Evolutionary conservation across 1,140 invertebrate genomes (phyloP).

Genomic region (Pseudomyrmex pallidus): DNA sequence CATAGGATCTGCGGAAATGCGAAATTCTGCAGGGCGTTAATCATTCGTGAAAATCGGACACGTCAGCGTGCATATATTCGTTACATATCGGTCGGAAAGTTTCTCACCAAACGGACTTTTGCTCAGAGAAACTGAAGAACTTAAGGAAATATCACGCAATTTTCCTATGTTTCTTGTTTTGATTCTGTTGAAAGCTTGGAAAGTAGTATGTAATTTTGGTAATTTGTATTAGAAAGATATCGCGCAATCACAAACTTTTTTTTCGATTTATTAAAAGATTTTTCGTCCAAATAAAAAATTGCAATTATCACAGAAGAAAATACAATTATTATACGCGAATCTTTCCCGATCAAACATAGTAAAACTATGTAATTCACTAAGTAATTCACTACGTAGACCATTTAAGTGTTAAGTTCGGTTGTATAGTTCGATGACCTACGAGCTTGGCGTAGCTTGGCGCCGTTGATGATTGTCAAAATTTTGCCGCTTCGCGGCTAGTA

Average conservation of each 20-base stretch:
- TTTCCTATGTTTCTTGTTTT: background rate
- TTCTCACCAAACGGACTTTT: constrained; percentile 10
- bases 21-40: constrained; percentile 59
- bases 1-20: constrained; percentile 48
- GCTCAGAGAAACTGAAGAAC: constrained; percentile 56
- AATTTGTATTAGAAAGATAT: background rate
- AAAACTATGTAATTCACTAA: background rate
- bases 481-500: constrained; percentile 47
- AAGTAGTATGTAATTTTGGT: background rate
- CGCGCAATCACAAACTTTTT: too few relatives aligned
- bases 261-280: background rate
- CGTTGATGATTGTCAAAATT: constrained; percentile 53
- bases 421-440: constrained; percentile 57
- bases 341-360: background rate
- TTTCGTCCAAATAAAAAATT: background rate
- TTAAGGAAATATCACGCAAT: background rate
- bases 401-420: background rate
- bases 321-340: background rate
- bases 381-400: background rate
- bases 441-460: constrained; percentile 17
- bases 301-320: background rate
- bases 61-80: constrained; percentile 25
- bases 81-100: constrained; percentile 48
- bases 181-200: background rate
- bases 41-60: constrained; percentile 49